Conservation (phyloP, 2,113 vertebrate species). For the Sturnira hondurensis region DNA sequence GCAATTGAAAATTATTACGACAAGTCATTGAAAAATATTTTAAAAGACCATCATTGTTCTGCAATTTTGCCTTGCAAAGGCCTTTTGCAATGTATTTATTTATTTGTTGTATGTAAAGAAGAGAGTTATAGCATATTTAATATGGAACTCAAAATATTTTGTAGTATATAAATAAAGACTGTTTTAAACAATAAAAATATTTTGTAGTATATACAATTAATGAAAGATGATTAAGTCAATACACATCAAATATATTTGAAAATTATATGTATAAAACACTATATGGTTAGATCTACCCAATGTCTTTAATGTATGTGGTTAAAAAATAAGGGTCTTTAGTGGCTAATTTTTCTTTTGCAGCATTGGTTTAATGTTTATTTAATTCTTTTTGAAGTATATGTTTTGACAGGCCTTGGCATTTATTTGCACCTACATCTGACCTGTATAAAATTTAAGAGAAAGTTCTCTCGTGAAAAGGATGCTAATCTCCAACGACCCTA, state of each 20-base stretch:
- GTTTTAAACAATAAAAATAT: no score
- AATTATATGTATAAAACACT: neutral
- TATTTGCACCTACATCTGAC: neutral
- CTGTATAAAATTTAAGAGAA: slow-evolving; percentile 1
- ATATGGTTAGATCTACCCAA: neutral
- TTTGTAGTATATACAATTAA: neutral
- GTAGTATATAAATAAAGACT: neutral
- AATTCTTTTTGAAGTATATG: neutral
- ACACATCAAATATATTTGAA: neutral
- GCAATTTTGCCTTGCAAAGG: neutral
- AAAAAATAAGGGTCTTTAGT: neutral
- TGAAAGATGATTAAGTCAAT: neutral
- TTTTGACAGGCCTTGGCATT: neutral
- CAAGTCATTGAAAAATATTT: neutral
- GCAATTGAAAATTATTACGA: neutral
- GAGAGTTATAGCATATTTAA: neutral
- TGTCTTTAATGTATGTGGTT: neutral
- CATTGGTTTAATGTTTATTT: neutral
- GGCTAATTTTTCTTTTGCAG: neutral
- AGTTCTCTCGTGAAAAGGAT: neutral
- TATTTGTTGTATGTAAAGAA: neutral
- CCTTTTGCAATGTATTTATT: neutral
- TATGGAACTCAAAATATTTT: neutral
- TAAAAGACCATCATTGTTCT: neutral
- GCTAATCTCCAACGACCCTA: slow-evolving; percentile 7